phyloP scores from a whole-genome alignment of 1,140 invertebrate species.

The Drosophila setifemur region DNA sequence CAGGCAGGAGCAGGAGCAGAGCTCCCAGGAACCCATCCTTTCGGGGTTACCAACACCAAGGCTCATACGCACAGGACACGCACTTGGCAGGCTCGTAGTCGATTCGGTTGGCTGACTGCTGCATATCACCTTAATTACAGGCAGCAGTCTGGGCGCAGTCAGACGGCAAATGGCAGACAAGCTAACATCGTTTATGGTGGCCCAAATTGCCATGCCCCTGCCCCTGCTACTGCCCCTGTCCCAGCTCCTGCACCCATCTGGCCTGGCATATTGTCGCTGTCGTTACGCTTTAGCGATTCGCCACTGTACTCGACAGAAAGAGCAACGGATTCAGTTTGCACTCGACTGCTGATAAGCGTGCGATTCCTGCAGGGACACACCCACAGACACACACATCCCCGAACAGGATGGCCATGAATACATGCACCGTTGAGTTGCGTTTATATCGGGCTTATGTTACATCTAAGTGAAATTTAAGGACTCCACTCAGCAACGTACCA shows the following conservation, averaged over 20 bases:
- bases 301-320: slow-evolving; percentile 61
- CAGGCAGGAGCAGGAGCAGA: slow-evolving; percentile 19
- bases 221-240: background rate
- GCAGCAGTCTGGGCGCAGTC: slow-evolving; percentile 74
- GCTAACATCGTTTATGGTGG: slow-evolving; percentile 74
- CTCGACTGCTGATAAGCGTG: slow-evolving; percentile 79
- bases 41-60: background rate
- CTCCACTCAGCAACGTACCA: slow-evolving; percentile 66
- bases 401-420: slow-evolving; percentile 68
- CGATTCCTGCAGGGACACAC: slow-evolving; percentile 54
- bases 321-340: slow-evolving; percentile 75
- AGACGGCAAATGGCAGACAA: slow-evolving; percentile 75
- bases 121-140: slow-evolving; percentile 80
- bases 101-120: slow-evolving; percentile 61
- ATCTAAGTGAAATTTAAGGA: slow-evolving; percentile 81
- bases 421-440: slow-evolving; percentile 75
- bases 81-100: slow-evolving; percentile 54
- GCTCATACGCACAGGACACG: slow-evolving; percentile 62
- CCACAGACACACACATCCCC: slow-evolving; percentile 24
- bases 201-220: slow-evolving; percentile 52
- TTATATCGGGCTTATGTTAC: slow-evolving; percentile 78
- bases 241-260: background rate
- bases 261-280: slow-evolving; percentile 63
- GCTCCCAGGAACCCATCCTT: background rate
- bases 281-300: slow-evolving; percentile 76